Conservation (phyloP, 2,113 vertebrate genomes). For the Actenoides hombroni region DNA sequence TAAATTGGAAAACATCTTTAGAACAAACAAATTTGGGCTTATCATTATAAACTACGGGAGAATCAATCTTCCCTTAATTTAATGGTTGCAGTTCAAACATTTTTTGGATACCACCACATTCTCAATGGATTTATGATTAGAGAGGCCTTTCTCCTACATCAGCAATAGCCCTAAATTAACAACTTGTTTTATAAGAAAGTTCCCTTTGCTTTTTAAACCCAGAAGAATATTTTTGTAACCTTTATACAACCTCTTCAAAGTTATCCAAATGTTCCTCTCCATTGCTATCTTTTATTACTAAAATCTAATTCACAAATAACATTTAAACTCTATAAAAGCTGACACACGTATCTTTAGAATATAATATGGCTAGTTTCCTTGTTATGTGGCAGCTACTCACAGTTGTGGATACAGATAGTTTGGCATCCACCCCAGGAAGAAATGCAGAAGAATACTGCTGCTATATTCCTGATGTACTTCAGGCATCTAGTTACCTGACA, state of each 20-base stretch:
- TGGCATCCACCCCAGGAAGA: not conserved
- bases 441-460: not conserved
- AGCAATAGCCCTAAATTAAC: constrained; percentile 44
- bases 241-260: constrained; percentile 42
- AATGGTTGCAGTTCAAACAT: constrained; percentile 18
- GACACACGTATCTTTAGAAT: constrained; percentile 13
- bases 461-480: not conserved
- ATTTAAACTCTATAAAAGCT: constrained; percentile 49
- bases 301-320: constrained; percentile 58
- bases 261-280: constrained; percentile 17
- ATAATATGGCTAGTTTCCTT: not conserved
- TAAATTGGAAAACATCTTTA: not conserved
- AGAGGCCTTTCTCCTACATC: constrained; percentile 13
- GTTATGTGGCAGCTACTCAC: not conserved
- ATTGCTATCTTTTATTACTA: constrained; percentile 53
- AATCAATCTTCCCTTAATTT: constrained; percentile 18
- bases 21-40: constrained; percentile 26
- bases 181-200: constrained; percentile 43
- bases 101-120: constrained; percentile 38
- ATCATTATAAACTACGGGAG: constrained; percentile 1
- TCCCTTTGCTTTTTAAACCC: constrained; percentile 45
- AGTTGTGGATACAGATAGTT: not conserved
- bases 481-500: not conserved
- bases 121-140: constrained; percentile 39
- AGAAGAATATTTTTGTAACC: constrained; percentile 53